phyloP scores from a whole-genome alignment of 2,797 vertebrate genomes.

The Xenops minutus region DNA sequence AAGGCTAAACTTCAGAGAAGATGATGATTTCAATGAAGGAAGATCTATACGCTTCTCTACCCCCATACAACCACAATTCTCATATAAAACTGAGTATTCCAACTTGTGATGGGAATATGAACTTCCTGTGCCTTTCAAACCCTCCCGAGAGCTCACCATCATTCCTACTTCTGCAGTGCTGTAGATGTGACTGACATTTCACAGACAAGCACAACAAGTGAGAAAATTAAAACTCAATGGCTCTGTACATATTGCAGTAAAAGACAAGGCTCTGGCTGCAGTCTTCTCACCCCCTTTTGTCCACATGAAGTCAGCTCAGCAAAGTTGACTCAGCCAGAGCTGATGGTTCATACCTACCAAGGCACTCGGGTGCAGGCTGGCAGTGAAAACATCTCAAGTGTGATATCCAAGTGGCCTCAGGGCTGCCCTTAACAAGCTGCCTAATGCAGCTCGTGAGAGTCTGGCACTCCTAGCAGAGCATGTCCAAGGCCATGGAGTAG shows the following conservation, averaged over 20 bases:
- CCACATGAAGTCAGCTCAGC: neutral
- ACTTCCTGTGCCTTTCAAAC: neutral
- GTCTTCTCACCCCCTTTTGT: neutral
- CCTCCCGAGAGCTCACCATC: neutral
- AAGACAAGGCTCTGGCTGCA: neutral
- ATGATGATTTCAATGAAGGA: neutral
- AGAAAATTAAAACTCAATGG: neutral
- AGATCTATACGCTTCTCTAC: neutral
- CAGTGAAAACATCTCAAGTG: accelerated
- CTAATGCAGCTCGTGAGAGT: neutral
- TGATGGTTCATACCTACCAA: neutral
- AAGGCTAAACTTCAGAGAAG: neutral
- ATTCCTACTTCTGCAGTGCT: accelerated
- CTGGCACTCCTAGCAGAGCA: neutral
- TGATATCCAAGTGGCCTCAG: accelerated
- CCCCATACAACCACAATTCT: neutral
- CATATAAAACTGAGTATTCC: neutral
- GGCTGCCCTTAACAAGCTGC: neutral
- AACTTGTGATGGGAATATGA: neutral
- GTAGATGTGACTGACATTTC: accelerated
- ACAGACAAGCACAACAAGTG: neutral
- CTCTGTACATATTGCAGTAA: neutral
- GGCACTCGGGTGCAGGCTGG: accelerated
- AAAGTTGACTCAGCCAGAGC: neutral
- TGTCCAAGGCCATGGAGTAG: accelerated